Conservation (phyloP, 2,113 vertebrate species). For the western clawed frog (Xenopus tropicalis) region UCB_Xtro_10.0 CM004450.2:81266001-81266500, state of each 20-base stretch:
- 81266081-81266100: conserved; percentile 42
- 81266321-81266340: too few relatives aligned
- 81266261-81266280: background rate
- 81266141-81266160: conserved; percentile 32
- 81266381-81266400: too few relatives aligned
- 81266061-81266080: conserved; percentile 45
- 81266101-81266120: conserved; percentile 35
- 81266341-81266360: too few relatives aligned
- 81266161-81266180: conserved; percentile 6
- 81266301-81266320: too few relatives aligned
- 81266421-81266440: too few relatives aligned
- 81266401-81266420: too few relatives aligned
- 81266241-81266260: background rate
- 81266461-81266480: too few relatives aligned
- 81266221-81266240: background rate
- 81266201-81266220: background rate
- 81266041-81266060: conserved; percentile 39
- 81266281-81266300: too few relatives aligned
- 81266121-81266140: conserved; percentile 41
- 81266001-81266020: conserved; percentile 16
- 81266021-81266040: conserved; percentile 17
- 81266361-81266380: too few relatives aligned
- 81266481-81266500: too few relatives aligned
- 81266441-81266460: too few relatives aligned
- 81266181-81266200: background rate